Base-by-base conservation (phyloP, 1,140 invertebrate genomes). In the Phortica variegata region DNA sequence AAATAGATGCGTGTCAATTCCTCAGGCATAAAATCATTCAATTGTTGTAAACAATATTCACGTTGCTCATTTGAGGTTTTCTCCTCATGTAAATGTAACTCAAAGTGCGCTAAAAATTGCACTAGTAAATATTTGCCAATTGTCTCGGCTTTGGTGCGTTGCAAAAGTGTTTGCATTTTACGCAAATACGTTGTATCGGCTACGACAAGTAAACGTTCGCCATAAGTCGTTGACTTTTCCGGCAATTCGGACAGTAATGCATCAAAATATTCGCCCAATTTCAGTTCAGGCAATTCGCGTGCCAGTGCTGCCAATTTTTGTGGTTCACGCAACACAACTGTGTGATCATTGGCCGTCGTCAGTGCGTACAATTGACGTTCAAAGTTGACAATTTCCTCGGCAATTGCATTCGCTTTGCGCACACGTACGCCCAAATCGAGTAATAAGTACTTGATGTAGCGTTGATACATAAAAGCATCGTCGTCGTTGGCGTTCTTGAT, bases 111-210 rank as follows among this genome's bases (percentile, higher is more conserved):
- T 1, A 72, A 55, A 23, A 74, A 26, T 37, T 73, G 63, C 3
- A 73, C 37, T 0, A 74, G 48, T 44, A 73, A 34, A 60, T 68
- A 73, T 5, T 56, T 69, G 38, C 53, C 66, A 0, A 69, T n/a
- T 0, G 50, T 38, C 1, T 60, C 29, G 0, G 41, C 20, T 37
- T 58, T 53, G 3, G 42, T 37, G 6, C n/a, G 13, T 2, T 18
- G 12, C 10, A 73, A 7, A 2, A 73, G 12, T 0, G 21, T 12
- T 12, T 54, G 40, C 20, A 74, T 3, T 1, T 49, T 42, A 2
- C 43, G 17, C 21, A 74, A 9, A n/a, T 71, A 73, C 1, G 33
- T 43, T 5, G 44, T 10, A n/a, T 73, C 63, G 0, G 58, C 70
- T n/a, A 73, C 71, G 2, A 74, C 18, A 18, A 61, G 31, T 31